phyloP scores from a whole-genome alignment of 2,113 vertebrate species.

The Pluvialis apricaria region DNA sequence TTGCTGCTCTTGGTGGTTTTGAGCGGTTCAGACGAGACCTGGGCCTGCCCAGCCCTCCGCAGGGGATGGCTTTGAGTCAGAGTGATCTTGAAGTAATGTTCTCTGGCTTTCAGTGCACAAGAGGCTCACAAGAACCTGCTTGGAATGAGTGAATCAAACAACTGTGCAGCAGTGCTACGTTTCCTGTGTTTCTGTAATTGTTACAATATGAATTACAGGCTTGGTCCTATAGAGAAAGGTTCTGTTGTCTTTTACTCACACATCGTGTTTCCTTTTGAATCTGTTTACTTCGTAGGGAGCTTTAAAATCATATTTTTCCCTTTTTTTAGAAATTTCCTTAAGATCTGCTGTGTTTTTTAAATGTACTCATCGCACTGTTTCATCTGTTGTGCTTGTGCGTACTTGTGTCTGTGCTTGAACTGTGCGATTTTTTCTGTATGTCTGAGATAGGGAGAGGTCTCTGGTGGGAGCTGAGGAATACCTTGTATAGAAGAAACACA shows the following conservation, averaged over 20 bases:
- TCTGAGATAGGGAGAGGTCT: not conserved
- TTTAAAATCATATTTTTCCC: not conserved
- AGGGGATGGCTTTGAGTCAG: not conserved
- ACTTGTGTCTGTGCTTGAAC: not conserved
- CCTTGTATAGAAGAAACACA: not conserved
- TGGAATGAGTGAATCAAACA: not conserved
- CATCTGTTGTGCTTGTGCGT: not conserved
- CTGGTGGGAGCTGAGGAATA: not conserved
- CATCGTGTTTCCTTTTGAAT: not conserved
- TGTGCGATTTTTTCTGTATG: not conserved
- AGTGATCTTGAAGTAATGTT: not conserved
- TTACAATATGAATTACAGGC: not conserved
- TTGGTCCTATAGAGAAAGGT: not conserved
- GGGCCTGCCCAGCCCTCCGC: not conserved
- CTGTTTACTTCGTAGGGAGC: not conserved
- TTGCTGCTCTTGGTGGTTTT: not conserved
- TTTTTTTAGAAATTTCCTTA: not conserved
- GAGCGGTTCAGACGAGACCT: not conserved
- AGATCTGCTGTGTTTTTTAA: not conserved
- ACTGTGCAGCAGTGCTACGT: not conserved
- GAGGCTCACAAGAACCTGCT: not conserved
- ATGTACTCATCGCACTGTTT: not conserved
- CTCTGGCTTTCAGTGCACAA: not conserved
- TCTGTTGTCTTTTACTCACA: not conserved
- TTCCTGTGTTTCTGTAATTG: not conserved